Evolutionary conservation across 2,797 vertebrate species (phyloP).

Genomic region (Pipistrellus pipistrellus): DNA sequence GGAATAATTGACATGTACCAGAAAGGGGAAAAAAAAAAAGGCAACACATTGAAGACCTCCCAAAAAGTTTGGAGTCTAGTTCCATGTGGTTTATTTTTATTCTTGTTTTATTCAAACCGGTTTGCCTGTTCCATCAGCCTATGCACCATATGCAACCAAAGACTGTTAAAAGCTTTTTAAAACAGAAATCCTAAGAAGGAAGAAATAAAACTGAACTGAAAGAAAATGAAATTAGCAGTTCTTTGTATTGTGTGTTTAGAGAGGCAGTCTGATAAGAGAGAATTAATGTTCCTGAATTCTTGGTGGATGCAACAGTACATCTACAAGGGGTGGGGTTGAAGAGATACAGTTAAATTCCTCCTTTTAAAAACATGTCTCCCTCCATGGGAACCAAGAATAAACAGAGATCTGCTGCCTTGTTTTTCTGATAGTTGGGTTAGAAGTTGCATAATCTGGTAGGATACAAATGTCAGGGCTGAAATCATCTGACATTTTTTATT

Average conservation of each 20-base stretch:
- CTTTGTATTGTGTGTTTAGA: constrained; percentile 65
- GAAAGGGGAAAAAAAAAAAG: neutral
- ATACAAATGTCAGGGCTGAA: neutral
- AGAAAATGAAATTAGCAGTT: constrained; percentile 77
- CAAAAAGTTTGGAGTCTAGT: constrained; percentile 71
- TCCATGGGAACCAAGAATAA: constrained; percentile 27
- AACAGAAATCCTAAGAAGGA: constrained; percentile 64
- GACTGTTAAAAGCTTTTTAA: constrained; percentile 75
- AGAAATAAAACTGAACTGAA: constrained; percentile 80
- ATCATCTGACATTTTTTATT: constrained; percentile 65
- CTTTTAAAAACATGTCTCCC: constrained; percentile 42
- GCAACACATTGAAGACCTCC: constrained; percentile 70
- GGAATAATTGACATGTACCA: constrained; percentile 37
- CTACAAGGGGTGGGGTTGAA: constrained; percentile 2
- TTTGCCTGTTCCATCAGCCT: constrained; percentile 67
- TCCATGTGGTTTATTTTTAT: constrained; percentile 80
- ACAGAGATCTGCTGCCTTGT: neutral
- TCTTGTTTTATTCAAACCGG: constrained; percentile 77
- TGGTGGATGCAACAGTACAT: constrained; percentile 20
- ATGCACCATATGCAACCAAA: constrained; percentile 59
- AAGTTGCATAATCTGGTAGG: constrained; percentile 31
- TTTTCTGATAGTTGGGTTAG: constrained; percentile 25
- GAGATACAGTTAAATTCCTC: constrained; percentile 66
- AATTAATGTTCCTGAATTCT: constrained; percentile 70
- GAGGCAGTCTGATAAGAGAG: constrained; percentile 55